A percentile compares a stretch with the other conserved stretches of the same genome.
phyloP scores from a whole-genome alignment of 2,888 invertebrate genomes.

The Stenodera caucasica region DNA sequence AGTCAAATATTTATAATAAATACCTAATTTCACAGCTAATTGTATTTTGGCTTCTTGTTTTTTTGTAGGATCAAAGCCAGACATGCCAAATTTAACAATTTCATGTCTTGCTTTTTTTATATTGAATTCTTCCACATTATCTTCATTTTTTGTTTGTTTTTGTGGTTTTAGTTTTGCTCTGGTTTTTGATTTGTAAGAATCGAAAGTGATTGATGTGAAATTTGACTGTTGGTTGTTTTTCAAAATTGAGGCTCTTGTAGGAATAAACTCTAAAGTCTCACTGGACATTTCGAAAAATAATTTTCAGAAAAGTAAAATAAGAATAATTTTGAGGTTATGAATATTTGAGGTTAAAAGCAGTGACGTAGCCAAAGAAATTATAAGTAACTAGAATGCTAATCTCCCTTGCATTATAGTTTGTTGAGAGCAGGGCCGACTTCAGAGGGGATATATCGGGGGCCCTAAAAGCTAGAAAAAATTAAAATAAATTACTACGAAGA shows the following conservation, averaged over 20 bases:
- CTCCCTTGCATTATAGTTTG: no score
- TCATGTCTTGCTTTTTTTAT: constrained; percentile 79
- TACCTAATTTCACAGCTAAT: constrained; percentile 75
- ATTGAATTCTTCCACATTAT: constrained; percentile 61
- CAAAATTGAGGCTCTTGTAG: constrained; percentile 60
- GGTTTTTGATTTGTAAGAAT: constrained; percentile 60
- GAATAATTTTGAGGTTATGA: no score
- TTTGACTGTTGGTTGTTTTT: constrained; percentile 55
- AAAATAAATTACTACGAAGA: no score
- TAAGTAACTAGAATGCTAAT: no score
- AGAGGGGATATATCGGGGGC: no score
- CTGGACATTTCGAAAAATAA: constrained; percentile 4
- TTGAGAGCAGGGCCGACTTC: no score
- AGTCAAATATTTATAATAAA: no score
- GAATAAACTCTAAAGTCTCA: constrained; percentile 38
- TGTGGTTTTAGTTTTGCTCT: constrained; percentile 39
- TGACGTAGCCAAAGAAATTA: no score
- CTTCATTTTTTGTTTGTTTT: constrained; percentile 28
- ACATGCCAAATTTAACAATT: constrained; percentile 81
- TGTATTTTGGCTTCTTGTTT: constrained; percentile 79
- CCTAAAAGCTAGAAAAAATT: no score
- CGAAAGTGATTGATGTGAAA: constrained; percentile 58
- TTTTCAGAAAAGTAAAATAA: no score
- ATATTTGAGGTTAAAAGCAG: no score
- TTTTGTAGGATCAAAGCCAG: constrained; percentile 69